Evolutionary conservation across 1,140 invertebrate species (phyloP), one percentile per base, ranked within the genome.

Genomic region (Bombus pascuorum): DNA sequence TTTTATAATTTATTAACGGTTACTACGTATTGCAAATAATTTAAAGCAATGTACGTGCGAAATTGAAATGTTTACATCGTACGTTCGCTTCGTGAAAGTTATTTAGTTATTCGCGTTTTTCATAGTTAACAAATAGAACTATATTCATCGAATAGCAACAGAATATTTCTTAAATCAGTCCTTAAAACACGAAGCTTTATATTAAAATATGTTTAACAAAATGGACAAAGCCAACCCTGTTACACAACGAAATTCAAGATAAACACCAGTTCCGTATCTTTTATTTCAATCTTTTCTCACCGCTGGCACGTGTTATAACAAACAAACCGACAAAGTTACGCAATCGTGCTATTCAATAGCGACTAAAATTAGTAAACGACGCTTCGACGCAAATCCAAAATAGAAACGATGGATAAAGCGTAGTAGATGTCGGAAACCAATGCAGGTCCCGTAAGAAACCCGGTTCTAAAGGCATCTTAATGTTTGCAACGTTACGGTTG

Each of bases 401-500:
- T 53, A 8, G 28, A 32, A 15, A n/a, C 34, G 66, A 81, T 1
- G 9, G 66, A 81, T 3, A 4, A 75, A 42, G 1, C 37, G 10
- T 44, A 28, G 74, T 32, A 18, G 79, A 62, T 32, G 34, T 71
- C 25, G 47, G 65, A 62, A 89, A 86, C 71, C 88, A 66, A 89
- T 89, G 87, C 80, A 75, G 32, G 77, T 12, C 32, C 13, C 22
- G 37, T 66, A 85, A 85, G 83, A 89, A 89, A 90, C 62, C 74
- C 77, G 39, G 22, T 80, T 86, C 75, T 80, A 62, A 66, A 83
- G 84, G 72, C 85, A 76, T 87, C 88, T 91, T 91, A 89, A 83
- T 85, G 86, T 91, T 91, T 88, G 88, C 86, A 85, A 88, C 89
- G 87, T 91, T 92, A 91, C 90, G 93, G 92, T 94, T 94, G 93